Percentiles rank a stretch among this genome's conserved stretches.
phyloP scores from a whole-genome alignment of 2,888 invertebrate species.

The Epinotia bilunana region DNA sequence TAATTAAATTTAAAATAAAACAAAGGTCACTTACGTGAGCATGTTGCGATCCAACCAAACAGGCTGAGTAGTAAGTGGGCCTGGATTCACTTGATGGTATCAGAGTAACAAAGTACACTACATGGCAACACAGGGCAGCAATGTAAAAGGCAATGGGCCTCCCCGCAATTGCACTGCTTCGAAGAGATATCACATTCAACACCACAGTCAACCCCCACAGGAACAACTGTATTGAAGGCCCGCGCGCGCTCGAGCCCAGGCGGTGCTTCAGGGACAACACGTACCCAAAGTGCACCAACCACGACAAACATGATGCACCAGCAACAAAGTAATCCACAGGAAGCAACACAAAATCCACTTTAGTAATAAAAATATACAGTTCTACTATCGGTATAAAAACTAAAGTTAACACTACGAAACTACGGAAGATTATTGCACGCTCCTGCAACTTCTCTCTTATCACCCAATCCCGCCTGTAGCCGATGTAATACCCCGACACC shows the following conservation, averaged over 20 bases:
- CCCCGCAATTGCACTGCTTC: conserved; percentile 85
- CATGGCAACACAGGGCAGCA: conserved; percentile 85
- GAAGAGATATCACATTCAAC: conserved; percentile 87
- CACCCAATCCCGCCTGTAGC: conserved; percentile 86
- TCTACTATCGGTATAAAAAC: conserved; percentile 88
- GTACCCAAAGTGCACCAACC: conserved; percentile 93
- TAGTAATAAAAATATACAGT: conserved; percentile 86
- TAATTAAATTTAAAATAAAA: neutral
- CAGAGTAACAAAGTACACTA: conserved; percentile 88
- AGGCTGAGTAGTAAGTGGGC: conserved; percentile 79
- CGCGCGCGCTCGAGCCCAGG: conserved; percentile 88
- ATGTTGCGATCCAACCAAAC: conserved; percentile 80
- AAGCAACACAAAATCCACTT: conserved; percentile 75
- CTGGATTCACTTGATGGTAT: conserved; percentile 85
- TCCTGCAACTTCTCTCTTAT: conserved; percentile 86
- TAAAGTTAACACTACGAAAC: conserved; percentile 86
- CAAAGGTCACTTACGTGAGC: conserved; percentile 74
- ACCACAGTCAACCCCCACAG: conserved; percentile 88
- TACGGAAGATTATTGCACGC: conserved; percentile 86
- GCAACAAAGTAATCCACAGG: conserved; percentile 89
- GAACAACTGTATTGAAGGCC: conserved; percentile 88
- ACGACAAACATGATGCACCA: conserved; percentile 89
- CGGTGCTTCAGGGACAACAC: conserved; percentile 87
- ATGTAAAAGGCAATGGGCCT: conserved; percentile 85
- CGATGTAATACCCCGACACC: conserved; percentile 92